Evolutionary conservation across 2,113 vertebrate species (phyloP).

Genomic region (Actenoides lindsayi): DNA sequence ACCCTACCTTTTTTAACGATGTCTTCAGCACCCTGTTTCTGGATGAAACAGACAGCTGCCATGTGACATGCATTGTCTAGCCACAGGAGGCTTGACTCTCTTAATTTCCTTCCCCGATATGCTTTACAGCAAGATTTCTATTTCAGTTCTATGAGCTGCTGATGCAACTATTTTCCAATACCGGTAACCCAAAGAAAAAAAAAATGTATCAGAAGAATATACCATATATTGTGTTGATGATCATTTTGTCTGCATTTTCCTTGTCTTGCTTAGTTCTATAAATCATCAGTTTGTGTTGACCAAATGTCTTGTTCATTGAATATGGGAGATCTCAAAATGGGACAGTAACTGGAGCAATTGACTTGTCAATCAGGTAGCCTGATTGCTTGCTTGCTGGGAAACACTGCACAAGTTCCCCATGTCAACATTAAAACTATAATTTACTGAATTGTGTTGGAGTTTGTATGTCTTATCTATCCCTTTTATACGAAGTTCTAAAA

Average conservation of each 20-base stretch:
- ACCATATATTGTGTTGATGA: neutral
- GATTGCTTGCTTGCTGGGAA: neutral
- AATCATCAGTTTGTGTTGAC: neutral
- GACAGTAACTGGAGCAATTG: neutral
- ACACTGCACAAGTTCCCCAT: neutral
- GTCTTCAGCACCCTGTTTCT: slow-evolving; percentile 92
- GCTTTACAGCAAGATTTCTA: neutral
- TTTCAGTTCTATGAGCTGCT: slow-evolving; percentile 45
- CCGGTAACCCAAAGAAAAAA: neutral
- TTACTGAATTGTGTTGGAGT: neutral
- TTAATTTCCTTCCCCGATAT: neutral
- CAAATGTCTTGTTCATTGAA: neutral
- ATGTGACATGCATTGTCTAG: slow-evolving; percentile 81
- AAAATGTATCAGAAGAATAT: neutral
- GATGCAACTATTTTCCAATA: slow-evolving; percentile 3
- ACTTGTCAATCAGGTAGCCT: neutral
- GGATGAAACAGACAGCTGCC: slow-evolving; percentile 81
- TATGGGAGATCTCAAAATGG: neutral
- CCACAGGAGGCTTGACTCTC: neutral
- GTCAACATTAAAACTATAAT: slow-evolving; percentile 32
- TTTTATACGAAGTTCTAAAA: neutral
- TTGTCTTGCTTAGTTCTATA: neutral
- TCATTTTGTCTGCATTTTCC: neutral
- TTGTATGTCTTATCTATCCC: neutral
- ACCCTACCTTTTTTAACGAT: slow-evolving; percentile 93